These are phyloP conservation scores for Esox masquinongy DNA, from an alignment of 2,797 vertebrate genomes.

Conservation along the genomic window DNA sequence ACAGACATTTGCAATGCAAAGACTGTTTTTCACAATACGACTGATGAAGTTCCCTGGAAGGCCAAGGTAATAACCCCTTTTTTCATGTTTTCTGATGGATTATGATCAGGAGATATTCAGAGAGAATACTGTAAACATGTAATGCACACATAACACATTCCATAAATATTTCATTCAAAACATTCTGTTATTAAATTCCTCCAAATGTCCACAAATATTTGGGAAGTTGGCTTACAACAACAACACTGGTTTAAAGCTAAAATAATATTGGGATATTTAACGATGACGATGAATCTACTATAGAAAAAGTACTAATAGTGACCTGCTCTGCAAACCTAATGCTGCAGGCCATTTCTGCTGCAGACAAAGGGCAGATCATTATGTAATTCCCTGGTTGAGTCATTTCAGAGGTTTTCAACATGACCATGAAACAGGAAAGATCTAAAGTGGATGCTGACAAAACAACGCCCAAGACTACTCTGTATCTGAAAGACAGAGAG, in stretches of 20 bases:
- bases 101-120: too few species aligned
- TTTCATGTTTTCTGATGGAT: too few species aligned
- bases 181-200: neutral
- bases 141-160: too few species aligned
- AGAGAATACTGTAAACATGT: too few species aligned
- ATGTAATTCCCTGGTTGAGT: constrained; percentile 50
- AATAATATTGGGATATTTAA: neutral
- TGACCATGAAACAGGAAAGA: constrained; percentile 37
- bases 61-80: too few species aligned
- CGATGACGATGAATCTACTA: too few species aligned
- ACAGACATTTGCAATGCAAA: too few species aligned
- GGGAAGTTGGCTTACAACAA: too few species aligned
- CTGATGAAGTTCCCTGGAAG: too few species aligned
- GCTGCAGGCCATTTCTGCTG: constrained; percentile 28
- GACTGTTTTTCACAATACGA: too few species aligned
- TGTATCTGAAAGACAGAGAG: neutral
- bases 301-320: too few species aligned
- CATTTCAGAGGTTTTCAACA: constrained; percentile 34
- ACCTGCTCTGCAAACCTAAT: neutral
- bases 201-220: too few species aligned
- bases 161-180: neutral
- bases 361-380: constrained; percentile 41
- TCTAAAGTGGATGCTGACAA: constrained; percentile 13
- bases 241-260: neutral
- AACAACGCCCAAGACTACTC: constrained; percentile 22